A percentile compares a stretch with the other conserved stretches of the same genome.
phyloP scores from a whole-genome alignment of 2,113 vertebrate species.

The Chelonoidis abingdonii region DNA sequence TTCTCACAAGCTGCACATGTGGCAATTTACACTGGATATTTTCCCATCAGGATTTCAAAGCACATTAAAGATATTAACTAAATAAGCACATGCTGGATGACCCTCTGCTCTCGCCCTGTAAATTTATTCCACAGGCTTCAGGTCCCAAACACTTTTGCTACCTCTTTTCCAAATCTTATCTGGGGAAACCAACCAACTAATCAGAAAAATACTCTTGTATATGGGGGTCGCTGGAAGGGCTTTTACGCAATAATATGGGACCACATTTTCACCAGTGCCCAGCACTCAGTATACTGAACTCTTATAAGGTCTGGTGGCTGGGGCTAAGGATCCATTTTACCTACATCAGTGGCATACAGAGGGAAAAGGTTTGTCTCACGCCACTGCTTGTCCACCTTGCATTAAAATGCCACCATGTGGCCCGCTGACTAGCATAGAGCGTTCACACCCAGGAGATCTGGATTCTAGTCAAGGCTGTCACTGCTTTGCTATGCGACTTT shows the following conservation, averaged over 20 bases:
- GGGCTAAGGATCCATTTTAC: neutral
- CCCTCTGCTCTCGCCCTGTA: neutral
- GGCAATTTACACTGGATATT: neutral
- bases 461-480: neutral
- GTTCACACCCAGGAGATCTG: neutral
- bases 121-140: neutral
- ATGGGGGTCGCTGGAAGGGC: neutral
- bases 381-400: neutral
- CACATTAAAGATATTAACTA: neutral
- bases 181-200: neutral
- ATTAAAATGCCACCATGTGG: neutral
- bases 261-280: neutral
- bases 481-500: neutral
- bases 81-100: neutral
- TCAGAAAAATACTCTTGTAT: neutral
- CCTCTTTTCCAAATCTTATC: neutral
- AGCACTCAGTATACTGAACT: neutral
- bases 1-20: neutral
- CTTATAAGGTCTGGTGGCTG: neutral
- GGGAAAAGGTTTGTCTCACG: neutral
- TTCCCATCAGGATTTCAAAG: neutral
- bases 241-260: neutral
- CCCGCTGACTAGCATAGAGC: neutral
- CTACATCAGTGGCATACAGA: neutral
- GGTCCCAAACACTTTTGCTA: neutral